A percentile compares a stretch with the other conserved stretches of the same genome.
Conservation (phyloP, 2,113 vertebrate species). For the Rostratula benghalensis region DNA sequence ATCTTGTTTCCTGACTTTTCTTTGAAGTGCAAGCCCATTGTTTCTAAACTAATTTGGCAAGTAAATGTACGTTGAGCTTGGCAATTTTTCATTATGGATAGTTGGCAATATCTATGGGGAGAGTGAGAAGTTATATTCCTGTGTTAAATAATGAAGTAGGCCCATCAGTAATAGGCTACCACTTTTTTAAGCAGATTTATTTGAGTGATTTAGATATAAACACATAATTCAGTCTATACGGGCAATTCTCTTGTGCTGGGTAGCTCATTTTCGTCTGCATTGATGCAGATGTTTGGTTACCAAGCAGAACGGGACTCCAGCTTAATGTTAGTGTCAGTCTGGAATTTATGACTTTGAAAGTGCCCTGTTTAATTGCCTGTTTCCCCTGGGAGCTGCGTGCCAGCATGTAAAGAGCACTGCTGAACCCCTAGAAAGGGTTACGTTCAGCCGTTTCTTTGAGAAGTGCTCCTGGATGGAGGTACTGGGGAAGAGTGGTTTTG, state of each 20-base stretch:
- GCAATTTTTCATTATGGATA: background rate
- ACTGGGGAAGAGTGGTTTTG: background rate
- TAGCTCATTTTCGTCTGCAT: background rate
- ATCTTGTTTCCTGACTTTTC: background rate
- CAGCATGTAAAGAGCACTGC: background rate
- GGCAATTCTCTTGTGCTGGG: background rate
- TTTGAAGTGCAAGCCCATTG: background rate
- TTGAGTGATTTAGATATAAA: background rate
- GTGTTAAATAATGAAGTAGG: background rate
- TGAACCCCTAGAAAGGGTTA: background rate
- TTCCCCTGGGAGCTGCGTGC: background rate
- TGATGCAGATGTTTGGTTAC: background rate
- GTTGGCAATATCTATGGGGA: background rate
- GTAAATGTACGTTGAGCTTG: background rate
- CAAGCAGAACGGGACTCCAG: background rate
- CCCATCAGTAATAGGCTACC: background rate
- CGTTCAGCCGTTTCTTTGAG: background rate
- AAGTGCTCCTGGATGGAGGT: background rate
- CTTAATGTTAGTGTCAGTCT: background rate
- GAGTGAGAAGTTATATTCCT: background rate
- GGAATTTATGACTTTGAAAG: background rate
- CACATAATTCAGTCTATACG: background rate
- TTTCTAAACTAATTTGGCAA: background rate
- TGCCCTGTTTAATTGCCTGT: background rate
- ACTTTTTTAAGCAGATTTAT: background rate